Percentiles rank a stretch among this genome's conserved stretches.
Evolutionary conservation across 2,113 vertebrate species (phyloP).

Genomic region (Pithys albifrons): DNA sequence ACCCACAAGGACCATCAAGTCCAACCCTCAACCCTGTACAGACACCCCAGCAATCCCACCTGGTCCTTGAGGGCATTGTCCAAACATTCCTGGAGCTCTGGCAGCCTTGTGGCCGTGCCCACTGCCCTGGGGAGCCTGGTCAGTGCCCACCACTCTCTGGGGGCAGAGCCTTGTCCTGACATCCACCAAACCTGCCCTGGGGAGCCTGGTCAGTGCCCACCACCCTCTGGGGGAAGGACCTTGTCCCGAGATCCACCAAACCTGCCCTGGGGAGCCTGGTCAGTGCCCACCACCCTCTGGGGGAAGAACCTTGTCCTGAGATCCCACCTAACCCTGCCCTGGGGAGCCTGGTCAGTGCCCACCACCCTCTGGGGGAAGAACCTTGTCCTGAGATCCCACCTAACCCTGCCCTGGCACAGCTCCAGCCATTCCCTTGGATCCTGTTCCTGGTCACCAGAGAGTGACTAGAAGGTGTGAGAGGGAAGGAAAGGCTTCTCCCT

Average conservation of each 20-base stretch:
- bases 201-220: neutral
- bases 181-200: neutral
- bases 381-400: neutral
- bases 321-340: neutral
- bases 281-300: neutral
- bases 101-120: rapidly evolving
- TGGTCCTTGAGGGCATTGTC: rapidly evolving
- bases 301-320: neutral
- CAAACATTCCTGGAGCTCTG: rapidly evolving
- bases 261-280: neutral
- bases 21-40: neutral
- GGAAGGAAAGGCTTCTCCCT: neutral
- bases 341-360: neutral
- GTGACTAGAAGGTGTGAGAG: neutral
- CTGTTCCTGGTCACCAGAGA: neutral
- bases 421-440: neutral
- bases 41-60: neutral
- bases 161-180: neutral
- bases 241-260: rapidly evolving
- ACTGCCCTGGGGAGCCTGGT: neutral
- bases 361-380: neutral
- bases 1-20: rapidly evolving
- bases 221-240: neutral
- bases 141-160: neutral
- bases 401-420: rapidly evolving